Conservation (phyloP, 1,140 invertebrate species). For the Batillaria attramentaria region DNA sequence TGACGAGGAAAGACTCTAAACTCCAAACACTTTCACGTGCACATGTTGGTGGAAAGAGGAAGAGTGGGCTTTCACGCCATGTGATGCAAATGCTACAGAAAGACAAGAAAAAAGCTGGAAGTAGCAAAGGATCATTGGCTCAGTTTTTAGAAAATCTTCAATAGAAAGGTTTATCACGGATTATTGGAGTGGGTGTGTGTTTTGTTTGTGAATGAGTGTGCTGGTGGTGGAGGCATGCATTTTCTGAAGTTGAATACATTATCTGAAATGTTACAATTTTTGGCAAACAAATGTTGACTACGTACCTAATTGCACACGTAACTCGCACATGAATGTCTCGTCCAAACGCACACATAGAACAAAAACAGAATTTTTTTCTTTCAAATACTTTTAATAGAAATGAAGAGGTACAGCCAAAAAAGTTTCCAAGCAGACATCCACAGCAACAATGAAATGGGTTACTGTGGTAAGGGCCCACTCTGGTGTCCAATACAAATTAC, state of each 20-base stretch:
- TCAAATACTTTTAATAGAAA: neutral
- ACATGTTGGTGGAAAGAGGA: neutral
- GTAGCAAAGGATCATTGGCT: neutral
- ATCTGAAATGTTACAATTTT: neutral
- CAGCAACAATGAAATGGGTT: too few relatives aligned
- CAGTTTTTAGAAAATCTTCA: conserved; percentile 18
- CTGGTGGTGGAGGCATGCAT: neutral
- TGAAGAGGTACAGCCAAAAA: too few relatives aligned
- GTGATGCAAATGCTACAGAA: neutral
- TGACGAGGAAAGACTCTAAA: neutral
- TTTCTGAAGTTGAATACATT: too few relatives aligned
- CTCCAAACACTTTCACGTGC: neutral
- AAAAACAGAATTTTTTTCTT: neutral
- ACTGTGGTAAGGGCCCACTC: too few relatives aligned
- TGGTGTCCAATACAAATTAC: too few relatives aligned
- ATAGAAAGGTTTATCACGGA: neutral
- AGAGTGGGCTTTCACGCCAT: neutral
- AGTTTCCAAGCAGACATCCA: too few relatives aligned
- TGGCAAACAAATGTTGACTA: neutral
- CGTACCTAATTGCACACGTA: neutral
- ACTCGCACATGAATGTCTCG: too few relatives aligned
- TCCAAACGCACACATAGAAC: neutral
- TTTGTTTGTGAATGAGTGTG: neutral
- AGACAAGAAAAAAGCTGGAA: neutral
- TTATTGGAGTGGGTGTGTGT: neutral